These are phyloP conservation scores for Caenorhabditis parvicauda DNA, from an alignment of 2,888 invertebrate genomes.

Conservation along the genomic window DNA sequence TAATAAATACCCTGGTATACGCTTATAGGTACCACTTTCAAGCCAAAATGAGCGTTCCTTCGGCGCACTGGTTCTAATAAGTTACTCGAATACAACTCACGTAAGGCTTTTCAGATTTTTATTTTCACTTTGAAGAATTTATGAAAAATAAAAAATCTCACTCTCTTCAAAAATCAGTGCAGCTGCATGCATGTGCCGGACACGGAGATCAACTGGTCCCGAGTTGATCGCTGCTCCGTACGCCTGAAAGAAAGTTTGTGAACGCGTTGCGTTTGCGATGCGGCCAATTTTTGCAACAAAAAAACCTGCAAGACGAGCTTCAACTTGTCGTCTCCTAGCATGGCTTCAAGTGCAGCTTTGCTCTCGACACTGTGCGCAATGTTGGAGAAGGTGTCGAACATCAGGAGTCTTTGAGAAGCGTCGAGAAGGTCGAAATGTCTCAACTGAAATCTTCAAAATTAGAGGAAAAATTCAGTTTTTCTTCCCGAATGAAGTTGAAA, in stretches of 20 bases:
- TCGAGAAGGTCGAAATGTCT: constrained; percentile 22
- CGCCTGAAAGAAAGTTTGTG: constrained; percentile 11
- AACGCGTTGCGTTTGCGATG: no score
- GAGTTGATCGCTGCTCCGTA: constrained; percentile 19
- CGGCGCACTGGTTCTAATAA: no score
- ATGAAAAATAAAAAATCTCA: no score
- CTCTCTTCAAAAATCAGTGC: constrained; percentile 25
- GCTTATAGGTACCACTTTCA: no score
- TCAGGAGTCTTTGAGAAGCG: constrained; percentile 14
- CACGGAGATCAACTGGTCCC: constrained; percentile 28
- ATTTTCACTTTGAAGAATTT: no score
- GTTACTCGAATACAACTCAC: no score
- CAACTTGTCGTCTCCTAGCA: constrained; percentile 5
- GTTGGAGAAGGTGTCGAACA: constrained; percentile 31
- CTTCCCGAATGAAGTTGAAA: not conserved
- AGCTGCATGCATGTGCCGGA: constrained; percentile 24
- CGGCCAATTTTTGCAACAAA: no score
- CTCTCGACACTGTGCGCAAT: constrained; percentile 18
- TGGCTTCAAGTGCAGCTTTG: constrained; percentile 10
- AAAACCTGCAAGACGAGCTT: not conserved
- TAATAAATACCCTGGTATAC: no score
- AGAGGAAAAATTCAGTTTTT: no score
- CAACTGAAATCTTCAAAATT: constrained; percentile 8
- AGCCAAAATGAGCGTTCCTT: no score
- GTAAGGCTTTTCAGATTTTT: no score